Percentiles rank a stretch among this genome's conserved stretches.
Evolutionary conservation across 2,888 invertebrate species (phyloP).

Genomic region (Epinotia bilunana): DNA sequence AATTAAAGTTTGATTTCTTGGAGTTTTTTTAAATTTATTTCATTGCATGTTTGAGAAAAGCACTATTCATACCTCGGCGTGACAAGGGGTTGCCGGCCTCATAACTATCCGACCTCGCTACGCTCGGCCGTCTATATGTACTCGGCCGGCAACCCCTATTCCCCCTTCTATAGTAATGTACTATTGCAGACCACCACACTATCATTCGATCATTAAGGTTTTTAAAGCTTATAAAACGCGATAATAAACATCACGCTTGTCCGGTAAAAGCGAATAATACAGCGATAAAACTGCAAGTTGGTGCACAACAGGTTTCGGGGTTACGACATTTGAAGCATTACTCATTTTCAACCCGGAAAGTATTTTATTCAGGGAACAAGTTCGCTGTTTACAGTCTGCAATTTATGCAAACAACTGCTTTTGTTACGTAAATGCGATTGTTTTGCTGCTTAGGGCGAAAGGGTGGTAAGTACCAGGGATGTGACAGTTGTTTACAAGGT

Average conservation of each 20-base stretch:
- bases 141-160: no score
- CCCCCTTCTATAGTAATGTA: no score
- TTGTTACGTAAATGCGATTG: slow-evolving; percentile 26
- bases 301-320: slow-evolving; percentile 36
- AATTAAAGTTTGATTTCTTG: no score
- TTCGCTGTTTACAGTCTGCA: slow-evolving; percentile 17
- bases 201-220: neutral
- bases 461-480: neutral
- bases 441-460: slow-evolving; percentile 10
- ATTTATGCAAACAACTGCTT: slow-evolving; percentile 33
- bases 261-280: slow-evolving; percentile 1
- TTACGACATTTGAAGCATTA: slow-evolving; percentile 30
- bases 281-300: slow-evolving; percentile 15
- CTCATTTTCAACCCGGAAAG: slow-evolving; percentile 23
- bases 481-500: no score
- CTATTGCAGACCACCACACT: neutral
- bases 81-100: no score
- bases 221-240: slow-evolving; percentile 17
- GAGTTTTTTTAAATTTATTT: no score
- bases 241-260: slow-evolving; percentile 6
- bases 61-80: no score
- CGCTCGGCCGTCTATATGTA: no score
- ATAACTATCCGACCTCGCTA: no score
- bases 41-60: no score
- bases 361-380: slow-evolving; percentile 22